These are phyloP conservation scores for Chaetorhynchus papuensis DNA, from an alignment of 2,113 vertebrate genomes.

Conservation along the genomic window DNA sequence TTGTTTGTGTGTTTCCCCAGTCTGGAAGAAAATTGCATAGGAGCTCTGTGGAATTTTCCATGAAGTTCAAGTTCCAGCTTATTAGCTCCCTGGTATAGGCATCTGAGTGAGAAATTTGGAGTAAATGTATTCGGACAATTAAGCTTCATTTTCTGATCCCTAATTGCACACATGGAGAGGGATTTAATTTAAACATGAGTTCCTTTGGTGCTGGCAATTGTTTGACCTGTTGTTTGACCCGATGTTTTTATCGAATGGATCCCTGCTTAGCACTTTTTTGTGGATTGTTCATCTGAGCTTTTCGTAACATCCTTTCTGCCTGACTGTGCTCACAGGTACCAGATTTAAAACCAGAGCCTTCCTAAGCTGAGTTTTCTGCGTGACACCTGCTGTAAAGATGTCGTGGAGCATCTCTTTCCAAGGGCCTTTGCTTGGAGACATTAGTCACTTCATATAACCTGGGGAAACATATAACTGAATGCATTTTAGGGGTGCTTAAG, in stretches of 20 bases:
- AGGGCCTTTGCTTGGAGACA: not conserved
- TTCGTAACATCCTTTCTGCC: not conserved
- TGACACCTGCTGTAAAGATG: not conserved
- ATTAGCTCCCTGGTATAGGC: not conserved
- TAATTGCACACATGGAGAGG: not conserved
- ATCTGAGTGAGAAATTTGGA: not conserved
- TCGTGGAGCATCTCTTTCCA: not conserved
- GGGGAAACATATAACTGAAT: not conserved
- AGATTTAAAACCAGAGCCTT: not conserved
- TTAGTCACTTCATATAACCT: not conserved
- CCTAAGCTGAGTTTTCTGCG: not conserved
- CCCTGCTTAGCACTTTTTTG: not conserved
- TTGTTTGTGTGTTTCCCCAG: not conserved
- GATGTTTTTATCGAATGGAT: not conserved
- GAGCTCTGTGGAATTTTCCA: not conserved
- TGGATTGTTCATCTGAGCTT: not conserved
- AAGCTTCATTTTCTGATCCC: slow-evolving; percentile 39
- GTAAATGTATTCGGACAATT: slow-evolving; percentile 25
- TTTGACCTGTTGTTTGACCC: not conserved
- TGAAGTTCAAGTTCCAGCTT: not conserved
- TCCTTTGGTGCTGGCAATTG: not conserved
- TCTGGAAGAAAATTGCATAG: not conserved
- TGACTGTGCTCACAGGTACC: not conserved
- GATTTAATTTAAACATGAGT: not conserved
- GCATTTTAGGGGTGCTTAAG: not conserved